phyloP scores from a whole-genome alignment of 2,113 vertebrate genomes.

The Cephalophus harveyi region DNA sequence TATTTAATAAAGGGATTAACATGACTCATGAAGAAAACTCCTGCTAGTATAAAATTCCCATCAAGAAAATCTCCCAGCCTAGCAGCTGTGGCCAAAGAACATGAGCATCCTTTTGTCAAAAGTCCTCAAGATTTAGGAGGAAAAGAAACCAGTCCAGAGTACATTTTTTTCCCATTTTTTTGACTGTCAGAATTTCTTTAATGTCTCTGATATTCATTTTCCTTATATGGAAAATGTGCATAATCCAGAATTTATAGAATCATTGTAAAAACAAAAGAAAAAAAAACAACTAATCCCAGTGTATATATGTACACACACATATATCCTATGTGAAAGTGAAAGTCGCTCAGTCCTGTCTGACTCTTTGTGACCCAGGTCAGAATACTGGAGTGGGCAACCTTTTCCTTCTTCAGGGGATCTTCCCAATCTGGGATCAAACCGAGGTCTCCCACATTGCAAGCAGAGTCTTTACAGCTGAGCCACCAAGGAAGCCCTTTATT shows the following conservation, averaged over 20 bases:
- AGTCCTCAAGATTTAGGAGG: not conserved
- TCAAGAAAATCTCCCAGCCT: not conserved
- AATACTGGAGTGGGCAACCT: not conserved
- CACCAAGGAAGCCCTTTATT: not conserved
- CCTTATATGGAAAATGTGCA: not conserved
- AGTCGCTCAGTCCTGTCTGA: not conserved
- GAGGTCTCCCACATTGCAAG: not conserved
- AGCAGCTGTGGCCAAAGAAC: not conserved
- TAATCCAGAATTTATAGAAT: not conserved
- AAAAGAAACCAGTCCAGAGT: accelerated
- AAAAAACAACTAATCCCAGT: not conserved
- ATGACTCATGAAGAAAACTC: not conserved
- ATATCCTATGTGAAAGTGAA: not conserved
- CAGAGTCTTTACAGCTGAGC: not conserved
- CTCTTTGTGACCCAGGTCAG: not conserved
- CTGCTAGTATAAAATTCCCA: not conserved
- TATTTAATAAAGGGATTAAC: not conserved
- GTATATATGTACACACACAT: not conserved
- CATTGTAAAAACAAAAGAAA: not conserved
- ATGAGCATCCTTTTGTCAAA: not conserved
- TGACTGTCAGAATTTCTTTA: not conserved
- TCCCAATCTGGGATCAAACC: not conserved
- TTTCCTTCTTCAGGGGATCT: not conserved
- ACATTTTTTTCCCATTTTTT: not conserved
- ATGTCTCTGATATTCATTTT: not conserved